Evolutionary conservation across 2,888 invertebrate species (phyloP).

Genomic region (Eudemis profundana): DNA sequence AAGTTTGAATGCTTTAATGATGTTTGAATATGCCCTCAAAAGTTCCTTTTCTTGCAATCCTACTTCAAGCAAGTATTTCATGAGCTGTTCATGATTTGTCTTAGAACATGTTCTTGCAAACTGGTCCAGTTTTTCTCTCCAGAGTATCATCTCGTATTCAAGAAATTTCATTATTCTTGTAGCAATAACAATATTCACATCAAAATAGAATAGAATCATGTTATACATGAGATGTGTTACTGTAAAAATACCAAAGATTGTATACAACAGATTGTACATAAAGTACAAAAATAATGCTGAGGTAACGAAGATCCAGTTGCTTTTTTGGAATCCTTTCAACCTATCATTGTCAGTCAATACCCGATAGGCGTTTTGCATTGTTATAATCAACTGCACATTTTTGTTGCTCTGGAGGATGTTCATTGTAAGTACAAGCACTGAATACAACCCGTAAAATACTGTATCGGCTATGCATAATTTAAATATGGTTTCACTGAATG

Average conservation of each 20-base stretch:
- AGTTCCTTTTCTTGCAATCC: constrained; percentile 8
- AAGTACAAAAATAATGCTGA: background rate
- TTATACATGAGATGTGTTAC: constrained; percentile 1
- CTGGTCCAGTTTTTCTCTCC: background rate
- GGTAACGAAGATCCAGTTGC: constrained; percentile 10
- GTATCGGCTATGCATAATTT: background rate
- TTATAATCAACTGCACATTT: constrained; percentile 6
- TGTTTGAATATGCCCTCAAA: constrained; percentile 9
- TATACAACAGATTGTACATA: constrained; percentile 11
- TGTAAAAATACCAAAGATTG: background rate
- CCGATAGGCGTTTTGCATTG: constrained; percentile 14
- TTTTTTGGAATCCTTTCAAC: constrained; percentile 9
- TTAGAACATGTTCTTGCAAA: constrained; percentile 7
- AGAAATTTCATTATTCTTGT: constrained; percentile 10
- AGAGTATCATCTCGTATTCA: constrained; percentile 14
- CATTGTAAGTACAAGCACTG: background rate
- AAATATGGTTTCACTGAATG: background rate
- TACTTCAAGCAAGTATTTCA: constrained; percentile 6
- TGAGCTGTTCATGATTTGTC: constrained; percentile 11
- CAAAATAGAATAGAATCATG: constrained; percentile 15
- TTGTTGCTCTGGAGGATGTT: background rate
- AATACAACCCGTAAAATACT: background rate
- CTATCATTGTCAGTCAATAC: background rate
- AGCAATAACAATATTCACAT: constrained; percentile 11
- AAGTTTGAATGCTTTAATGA: constrained; percentile 18